Conservation (phyloP, 2,797 vertebrate genomes). For the Tenualosa ilisha region DNA sequence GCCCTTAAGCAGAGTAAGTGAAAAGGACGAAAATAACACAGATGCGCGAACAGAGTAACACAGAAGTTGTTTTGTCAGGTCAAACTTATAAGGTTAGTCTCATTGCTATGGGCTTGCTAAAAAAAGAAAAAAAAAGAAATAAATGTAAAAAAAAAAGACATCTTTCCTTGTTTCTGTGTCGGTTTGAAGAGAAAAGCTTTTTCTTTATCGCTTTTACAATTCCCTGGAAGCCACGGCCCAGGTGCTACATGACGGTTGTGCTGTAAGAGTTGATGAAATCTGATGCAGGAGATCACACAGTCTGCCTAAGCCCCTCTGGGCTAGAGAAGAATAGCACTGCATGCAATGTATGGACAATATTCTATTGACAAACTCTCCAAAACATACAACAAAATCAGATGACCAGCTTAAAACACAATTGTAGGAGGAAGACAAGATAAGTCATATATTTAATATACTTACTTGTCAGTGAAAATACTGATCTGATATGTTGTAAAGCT, state of each 20-base stretch:
- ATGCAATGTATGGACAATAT: not conserved
- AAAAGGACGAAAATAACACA: not conserved
- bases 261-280: not conserved
- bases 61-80: not conserved
- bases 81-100: not conserved
- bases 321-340: not conserved
- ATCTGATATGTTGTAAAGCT: no score
- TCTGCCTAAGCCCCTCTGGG: not conserved
- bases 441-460: not conserved
- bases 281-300: slow-evolving; percentile 5
- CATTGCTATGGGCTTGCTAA: not conserved
- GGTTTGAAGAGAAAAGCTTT: not conserved
- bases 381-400: not conserved
- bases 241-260: not conserved
- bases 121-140: not conserved
- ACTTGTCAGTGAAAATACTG: not conserved
- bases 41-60: not conserved
- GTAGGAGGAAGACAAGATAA: no score
- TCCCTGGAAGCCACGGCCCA: not conserved
- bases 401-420: not conserved
- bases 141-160: not conserved
- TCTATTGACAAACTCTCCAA: not conserved
- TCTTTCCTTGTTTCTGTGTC: not conserved
- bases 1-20: not conserved
- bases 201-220: slow-evolving; percentile 13